A percentile compares a stretch with the other conserved stretches of the same genome.
phyloP scores from a whole-genome alignment of 2,113 vertebrate genomes.

The Pelodiscus sinensis region DNA sequence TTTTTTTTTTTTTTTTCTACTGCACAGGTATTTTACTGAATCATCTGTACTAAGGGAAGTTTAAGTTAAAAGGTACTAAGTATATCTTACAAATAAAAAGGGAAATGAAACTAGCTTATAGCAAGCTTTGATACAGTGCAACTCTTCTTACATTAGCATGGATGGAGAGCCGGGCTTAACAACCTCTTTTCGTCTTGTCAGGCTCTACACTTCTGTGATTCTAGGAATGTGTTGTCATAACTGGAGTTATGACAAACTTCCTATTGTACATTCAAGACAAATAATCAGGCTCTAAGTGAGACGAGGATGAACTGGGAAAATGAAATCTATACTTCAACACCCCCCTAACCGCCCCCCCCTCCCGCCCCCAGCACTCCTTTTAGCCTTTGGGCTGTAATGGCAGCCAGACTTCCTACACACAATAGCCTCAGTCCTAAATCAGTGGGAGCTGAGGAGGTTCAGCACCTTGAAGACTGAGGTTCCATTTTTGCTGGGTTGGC shows the following conservation, averaged over 20 bases:
- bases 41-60: not conserved
- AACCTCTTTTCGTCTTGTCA: not conserved
- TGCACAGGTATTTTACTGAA: not conserved
- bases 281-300: not conserved
- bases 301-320: not conserved
- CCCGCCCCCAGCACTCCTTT: not conserved
- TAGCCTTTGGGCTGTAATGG: not conserved
- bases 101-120: not conserved
- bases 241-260: not conserved
- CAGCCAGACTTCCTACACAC: accelerated
- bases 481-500: not conserved
- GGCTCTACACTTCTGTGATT: not conserved
- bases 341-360: not conserved
- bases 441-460: not conserved
- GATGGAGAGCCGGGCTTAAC: not conserved
- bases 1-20: not conserved
- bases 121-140: not conserved
- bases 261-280: not conserved
- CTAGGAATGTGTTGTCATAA: not conserved
- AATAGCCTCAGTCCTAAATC: not conserved
- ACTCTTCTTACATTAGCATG: not conserved
- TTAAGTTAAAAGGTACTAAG: not conserved
- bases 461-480: not conserved
- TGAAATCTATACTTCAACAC: not conserved
- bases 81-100: not conserved